phyloP scores from a whole-genome alignment of 2,113 vertebrate genomes.

The Meriones unguiculatus region DNA sequence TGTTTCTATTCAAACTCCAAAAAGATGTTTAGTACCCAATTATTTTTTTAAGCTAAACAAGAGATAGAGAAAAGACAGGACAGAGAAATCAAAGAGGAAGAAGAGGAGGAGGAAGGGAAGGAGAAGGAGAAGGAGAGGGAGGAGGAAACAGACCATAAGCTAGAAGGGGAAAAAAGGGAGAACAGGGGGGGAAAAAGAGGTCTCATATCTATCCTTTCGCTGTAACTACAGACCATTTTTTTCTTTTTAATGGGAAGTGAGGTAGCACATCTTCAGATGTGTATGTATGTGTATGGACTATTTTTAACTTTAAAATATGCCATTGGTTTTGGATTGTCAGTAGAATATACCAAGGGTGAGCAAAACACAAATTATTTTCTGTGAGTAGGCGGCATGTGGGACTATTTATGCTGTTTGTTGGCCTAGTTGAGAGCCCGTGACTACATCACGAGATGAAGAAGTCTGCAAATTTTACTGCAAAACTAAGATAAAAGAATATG shows the following conservation, averaged over 20 bases:
- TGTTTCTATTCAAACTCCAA: background rate
- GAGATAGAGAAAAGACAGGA: background rate
- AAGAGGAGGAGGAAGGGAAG: too few species aligned
- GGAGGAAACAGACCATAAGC: background rate
- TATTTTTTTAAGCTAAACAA: background rate
- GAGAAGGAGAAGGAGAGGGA: too few species aligned
- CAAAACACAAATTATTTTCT: background rate
- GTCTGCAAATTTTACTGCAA: slow-evolving; percentile 20
- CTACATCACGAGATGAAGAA: background rate
- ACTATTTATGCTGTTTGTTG: background rate
- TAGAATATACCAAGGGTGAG: background rate
- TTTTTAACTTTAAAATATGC: slow-evolving; percentile 16
- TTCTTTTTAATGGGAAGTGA: background rate
- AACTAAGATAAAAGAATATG: slow-evolving; percentile 13
- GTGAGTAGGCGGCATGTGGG: background rate
- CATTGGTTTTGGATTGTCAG: background rate
- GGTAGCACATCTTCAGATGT: background rate
- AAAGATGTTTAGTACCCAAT: background rate
- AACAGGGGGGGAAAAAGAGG: too few species aligned
- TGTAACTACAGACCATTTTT: background rate
- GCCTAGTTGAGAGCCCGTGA: background rate
- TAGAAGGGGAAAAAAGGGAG: background rate
- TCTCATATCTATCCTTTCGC: background rate
- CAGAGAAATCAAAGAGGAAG: rapidly evolving
- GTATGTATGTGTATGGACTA: background rate